Percentiles rank a stretch among this genome's conserved stretches.
These are phyloP conservation scores for Thereva unica DNA, from an alignment of 2,888 invertebrate genomes.

Conservation along the genomic window DNA sequence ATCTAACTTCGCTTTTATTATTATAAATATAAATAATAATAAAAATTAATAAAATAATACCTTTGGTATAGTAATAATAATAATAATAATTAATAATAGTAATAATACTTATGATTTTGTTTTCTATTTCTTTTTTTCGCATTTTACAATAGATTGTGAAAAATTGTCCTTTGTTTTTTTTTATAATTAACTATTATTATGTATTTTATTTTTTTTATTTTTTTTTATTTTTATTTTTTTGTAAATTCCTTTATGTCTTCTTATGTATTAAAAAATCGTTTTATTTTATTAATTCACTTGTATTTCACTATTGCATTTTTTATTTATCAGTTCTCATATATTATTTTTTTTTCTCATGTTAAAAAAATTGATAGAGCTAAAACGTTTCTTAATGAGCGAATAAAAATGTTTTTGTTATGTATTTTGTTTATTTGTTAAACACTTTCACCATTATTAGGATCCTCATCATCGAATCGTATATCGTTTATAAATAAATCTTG, in stretches of 20 bases:
- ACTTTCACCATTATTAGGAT: slow-evolving; percentile 55
- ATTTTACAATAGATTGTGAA: slow-evolving; percentile 13
- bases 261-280: background rate
- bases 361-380: slow-evolving; percentile 34
- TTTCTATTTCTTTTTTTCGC: slow-evolving; percentile 13
- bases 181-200: too few species aligned
- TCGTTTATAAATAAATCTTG: slow-evolving; percentile 55
- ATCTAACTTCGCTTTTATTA: slow-evolving; percentile 38
- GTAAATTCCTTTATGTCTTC: slow-evolving; percentile 20
- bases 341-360: slow-evolving; percentile 36
- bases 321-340: slow-evolving; percentile 38
- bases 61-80: slow-evolving; percentile 38
- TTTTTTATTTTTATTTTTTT: background rate
- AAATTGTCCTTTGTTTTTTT: slow-evolving; percentile 9
- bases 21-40: slow-evolving; percentile 29
- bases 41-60: slow-evolving; percentile 14
- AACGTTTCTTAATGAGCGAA: slow-evolving; percentile 22
- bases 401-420: slow-evolving; percentile 41
- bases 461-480: slow-evolving; percentile 50
- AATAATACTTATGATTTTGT: slow-evolving; percentile 22
- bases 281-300: background rate
- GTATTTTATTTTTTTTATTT: slow-evolving; percentile 31
- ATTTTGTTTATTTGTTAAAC: slow-evolving; percentile 50
- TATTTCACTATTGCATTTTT: slow-evolving; percentile 30
- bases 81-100: slow-evolving; percentile 32